Conservation (phyloP, 2,888 invertebrate genomes). For the Ectemnius lituratus region DNA sequence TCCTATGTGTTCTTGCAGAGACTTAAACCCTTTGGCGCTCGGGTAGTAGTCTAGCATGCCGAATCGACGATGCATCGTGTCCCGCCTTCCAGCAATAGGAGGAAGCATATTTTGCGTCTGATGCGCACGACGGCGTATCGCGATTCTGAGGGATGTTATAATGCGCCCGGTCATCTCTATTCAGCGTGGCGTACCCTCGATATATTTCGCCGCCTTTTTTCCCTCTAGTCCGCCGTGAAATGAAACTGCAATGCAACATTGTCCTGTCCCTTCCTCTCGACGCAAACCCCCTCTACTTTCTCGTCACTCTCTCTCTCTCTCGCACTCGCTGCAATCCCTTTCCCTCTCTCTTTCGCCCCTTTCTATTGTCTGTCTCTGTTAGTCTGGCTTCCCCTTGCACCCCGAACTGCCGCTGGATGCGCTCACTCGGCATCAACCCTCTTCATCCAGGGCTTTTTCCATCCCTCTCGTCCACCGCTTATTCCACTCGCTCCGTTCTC, state of each 20-base stretch:
- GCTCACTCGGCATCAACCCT: slow-evolving; percentile 23
- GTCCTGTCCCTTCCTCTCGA: slow-evolving; percentile 27
- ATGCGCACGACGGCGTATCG: slow-evolving; percentile 24
- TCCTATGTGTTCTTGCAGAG: too few relatives aligned
- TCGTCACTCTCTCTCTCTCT: slow-evolving; percentile 24
- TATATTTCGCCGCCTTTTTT: slow-evolving; percentile 63
- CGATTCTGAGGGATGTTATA: slow-evolving; percentile 49
- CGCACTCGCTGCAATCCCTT: not conserved
- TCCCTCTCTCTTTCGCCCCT: not conserved
- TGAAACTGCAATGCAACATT: slow-evolving; percentile 65
- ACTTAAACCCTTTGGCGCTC: not conserved
- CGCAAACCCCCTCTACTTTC: slow-evolving; percentile 20
- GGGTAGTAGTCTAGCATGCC: slow-evolving; percentile 1
- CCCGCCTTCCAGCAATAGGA: slow-evolving; percentile 21
- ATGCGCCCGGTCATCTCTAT: slow-evolving; percentile 65
- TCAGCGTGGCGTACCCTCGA: slow-evolving; percentile 58
- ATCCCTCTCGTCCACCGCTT: slow-evolving; percentile 17
- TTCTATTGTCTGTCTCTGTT: slow-evolving; percentile 1
- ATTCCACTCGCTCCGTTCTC: slow-evolving; percentile 45
- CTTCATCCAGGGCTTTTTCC: not conserved
- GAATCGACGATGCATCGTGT: slow-evolving; percentile 29
- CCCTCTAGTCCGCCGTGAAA: slow-evolving; percentile 68
- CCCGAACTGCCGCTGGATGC: slow-evolving; percentile 28
- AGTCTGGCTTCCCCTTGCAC: slow-evolving; percentile 13
- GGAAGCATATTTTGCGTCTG: slow-evolving; percentile 25